These are phyloP conservation scores for Alviniconcha strummeri DNA, from an alignment of 2,888 invertebrate species.

Conservation along the genomic window DNA sequence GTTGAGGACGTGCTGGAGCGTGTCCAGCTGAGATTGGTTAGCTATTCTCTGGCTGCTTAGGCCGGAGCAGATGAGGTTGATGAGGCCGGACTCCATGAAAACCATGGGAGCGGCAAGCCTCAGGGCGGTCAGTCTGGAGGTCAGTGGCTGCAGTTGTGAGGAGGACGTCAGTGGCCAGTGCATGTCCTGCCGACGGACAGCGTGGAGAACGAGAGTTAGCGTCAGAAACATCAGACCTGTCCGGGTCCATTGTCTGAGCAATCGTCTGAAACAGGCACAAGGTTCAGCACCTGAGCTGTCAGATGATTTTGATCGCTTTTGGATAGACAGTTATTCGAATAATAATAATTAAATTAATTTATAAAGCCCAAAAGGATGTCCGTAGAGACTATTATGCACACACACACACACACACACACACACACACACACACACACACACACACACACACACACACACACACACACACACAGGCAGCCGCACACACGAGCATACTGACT, in stretches of 20 bases:
- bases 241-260: neutral
- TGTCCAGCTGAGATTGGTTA: neutral
- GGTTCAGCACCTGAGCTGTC: neutral
- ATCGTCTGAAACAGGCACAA: neutral
- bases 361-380: neutral
- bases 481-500: too few relatives aligned
- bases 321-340: neutral
- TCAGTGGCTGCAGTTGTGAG: neutral
- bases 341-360: too few relatives aligned
- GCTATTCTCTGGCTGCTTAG: neutral
- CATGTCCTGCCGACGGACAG: too few relatives aligned
- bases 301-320: neutral
- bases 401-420: conserved; percentile 8
- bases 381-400: neutral
- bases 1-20: neutral
- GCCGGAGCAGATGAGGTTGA: neutral
- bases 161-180: neutral
- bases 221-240: too few relatives aligned
- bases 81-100: neutral
- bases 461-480: too few relatives aligned
- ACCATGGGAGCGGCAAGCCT: neutral
- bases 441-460: neutral
- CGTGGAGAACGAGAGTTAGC: too few relatives aligned
- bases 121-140: neutral
- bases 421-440: conserved; percentile 1